Conservation (phyloP, 2,113 vertebrate genomes). For the Nestor notabilis region DNA sequence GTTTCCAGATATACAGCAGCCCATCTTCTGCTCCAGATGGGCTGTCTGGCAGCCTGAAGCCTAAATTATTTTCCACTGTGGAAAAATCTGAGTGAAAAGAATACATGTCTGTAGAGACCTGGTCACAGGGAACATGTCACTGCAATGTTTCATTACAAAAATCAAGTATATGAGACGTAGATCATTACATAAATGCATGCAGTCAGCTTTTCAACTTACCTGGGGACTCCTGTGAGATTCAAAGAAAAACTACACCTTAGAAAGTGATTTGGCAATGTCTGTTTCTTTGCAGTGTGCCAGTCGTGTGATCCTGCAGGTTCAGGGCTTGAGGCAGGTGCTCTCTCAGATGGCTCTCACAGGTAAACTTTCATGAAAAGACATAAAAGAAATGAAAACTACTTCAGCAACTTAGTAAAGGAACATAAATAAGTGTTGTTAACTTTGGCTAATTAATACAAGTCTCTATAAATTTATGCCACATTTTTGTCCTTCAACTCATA, state of each 20-base stretch:
- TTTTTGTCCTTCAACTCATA: background rate
- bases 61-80: background rate
- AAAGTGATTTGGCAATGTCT: background rate
- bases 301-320: background rate
- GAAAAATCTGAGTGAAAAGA: background rate
- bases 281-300: background rate
- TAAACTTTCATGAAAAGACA: background rate
- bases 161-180: rapidly evolving
- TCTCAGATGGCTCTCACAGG: rapidly evolving
- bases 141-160: background rate
- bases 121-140: background rate
- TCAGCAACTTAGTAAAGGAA: background rate
- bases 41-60: background rate
- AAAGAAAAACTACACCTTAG: background rate
- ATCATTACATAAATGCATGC: background rate
- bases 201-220: background rate
- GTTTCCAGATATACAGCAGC: background rate
- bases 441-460: background rate
- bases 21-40: background rate
- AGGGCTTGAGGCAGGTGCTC: background rate
- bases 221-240: background rate
- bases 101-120: background rate
- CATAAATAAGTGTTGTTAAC: background rate
- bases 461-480: background rate
- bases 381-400: background rate